These are phyloP conservation scores for Trichopoda pennipes DNA, from an alignment of 2,888 invertebrate genomes.

Conservation along the genomic window DNA sequence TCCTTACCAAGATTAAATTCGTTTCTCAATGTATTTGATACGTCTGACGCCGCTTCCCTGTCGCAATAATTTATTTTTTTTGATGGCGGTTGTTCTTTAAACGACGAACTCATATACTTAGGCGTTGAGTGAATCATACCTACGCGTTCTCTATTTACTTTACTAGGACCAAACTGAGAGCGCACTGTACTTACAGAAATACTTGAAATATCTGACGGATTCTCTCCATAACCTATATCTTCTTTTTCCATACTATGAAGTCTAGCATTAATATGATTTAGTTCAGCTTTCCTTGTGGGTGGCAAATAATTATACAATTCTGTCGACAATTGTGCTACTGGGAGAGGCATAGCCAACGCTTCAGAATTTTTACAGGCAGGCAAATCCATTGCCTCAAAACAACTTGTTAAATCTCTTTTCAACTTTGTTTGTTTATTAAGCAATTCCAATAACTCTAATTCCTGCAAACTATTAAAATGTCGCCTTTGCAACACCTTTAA, in stretches of 20 bases:
- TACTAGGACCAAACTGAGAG: conserved; percentile 59
- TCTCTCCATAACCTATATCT: conserved; percentile 53
- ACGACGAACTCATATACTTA: conserved; percentile 70
- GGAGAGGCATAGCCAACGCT: background rate
- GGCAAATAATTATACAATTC: conserved; percentile 74
- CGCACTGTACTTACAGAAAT: conserved; percentile 74
- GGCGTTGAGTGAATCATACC: conserved; percentile 78
- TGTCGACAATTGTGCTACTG: conserved; percentile 28
- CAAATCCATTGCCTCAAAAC: conserved; percentile 47
- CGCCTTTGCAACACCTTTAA: conserved; percentile 25
- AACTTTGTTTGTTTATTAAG: conserved; percentile 4
- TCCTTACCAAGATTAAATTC: no score
- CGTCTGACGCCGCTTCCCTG: no score
- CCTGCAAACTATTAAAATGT: conserved; percentile 44
- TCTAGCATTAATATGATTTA: conserved; percentile 77
- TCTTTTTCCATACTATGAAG: conserved; percentile 74
- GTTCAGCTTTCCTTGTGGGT: conserved; percentile 74
- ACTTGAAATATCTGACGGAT: conserved; percentile 74
- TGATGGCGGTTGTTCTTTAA: conserved; percentile 4
- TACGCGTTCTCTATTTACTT: conserved; percentile 25
- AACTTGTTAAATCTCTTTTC: conserved; percentile 14
- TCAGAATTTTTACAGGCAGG: background rate
- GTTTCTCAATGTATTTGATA: no score
- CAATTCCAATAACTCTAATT: conserved; percentile 24
- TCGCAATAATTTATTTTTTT: background rate